Evolutionary conservation across 2,113 vertebrate genomes (phyloP).

Genomic region (Cochlearius cochlearius): DNA sequence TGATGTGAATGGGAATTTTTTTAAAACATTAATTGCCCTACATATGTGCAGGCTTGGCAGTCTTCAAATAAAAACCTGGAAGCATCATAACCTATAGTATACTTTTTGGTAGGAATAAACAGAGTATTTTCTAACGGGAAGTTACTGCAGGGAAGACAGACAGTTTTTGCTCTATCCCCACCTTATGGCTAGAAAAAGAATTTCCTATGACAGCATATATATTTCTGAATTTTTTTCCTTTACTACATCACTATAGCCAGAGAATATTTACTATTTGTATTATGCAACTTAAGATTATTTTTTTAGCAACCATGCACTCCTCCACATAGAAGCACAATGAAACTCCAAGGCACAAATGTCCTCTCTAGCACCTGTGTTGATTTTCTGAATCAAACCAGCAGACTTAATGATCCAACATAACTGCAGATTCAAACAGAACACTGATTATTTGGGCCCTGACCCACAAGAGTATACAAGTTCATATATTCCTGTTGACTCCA

Average conservation of each 20-base stretch:
- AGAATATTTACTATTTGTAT: background rate
- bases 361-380: background rate
- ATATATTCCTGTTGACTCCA: background rate
- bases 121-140: background rate
- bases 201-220: background rate
- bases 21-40: background rate
- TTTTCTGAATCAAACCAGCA: background rate
- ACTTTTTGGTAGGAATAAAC: background rate
- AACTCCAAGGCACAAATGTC: background rate
- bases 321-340: background rate
- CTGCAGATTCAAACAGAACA: background rate
- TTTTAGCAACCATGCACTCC: background rate
- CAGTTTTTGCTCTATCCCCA: constrained; percentile 63
- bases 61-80: background rate
- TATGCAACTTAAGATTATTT: background rate
- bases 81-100: background rate
- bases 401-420: background rate
- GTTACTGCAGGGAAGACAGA: background rate
- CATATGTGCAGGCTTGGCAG: background rate
- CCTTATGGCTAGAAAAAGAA: constrained; percentile 63
- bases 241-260: background rate
- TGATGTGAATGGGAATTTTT: background rate
- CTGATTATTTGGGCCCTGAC: background rate
- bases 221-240: background rate
- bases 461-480: background rate